Evolutionary conservation across 2,888 invertebrate species (phyloP).

Genomic region (Micoletzkya japonica): DNA sequence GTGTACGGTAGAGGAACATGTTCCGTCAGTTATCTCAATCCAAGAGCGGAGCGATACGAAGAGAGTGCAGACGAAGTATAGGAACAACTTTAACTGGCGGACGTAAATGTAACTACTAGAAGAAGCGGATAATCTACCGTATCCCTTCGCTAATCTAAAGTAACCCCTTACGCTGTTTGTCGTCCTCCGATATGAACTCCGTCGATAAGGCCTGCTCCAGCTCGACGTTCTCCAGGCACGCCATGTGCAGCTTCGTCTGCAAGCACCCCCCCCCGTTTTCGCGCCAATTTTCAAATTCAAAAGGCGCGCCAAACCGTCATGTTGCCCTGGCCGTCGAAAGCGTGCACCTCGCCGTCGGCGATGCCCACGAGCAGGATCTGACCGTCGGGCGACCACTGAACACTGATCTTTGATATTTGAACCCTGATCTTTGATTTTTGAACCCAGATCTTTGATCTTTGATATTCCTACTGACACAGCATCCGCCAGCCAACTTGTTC

Average conservation of each 20-base stretch:
- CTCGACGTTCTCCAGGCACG: constrained; percentile 67
- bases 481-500: constrained; percentile 66
- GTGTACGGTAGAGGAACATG: too few species aligned
- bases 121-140: too few species aligned
- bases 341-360: constrained; percentile 85
- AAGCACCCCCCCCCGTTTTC: constrained; percentile 53
- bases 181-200: constrained; percentile 67
- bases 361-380: constrained; percentile 85
- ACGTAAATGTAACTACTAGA: too few species aligned
- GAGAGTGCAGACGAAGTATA: too few species aligned
- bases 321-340: constrained; percentile 88
- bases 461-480: neutral
- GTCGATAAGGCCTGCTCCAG: constrained; percentile 64
- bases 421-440: too few species aligned
- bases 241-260: constrained; percentile 77
- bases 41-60: too few species aligned
- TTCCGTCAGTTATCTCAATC: too few species aligned
- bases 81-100: too few species aligned
- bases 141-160: neutral
- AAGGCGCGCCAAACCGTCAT: constrained; percentile 65
- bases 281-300: neutral
- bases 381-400: constrained; percentile 89
- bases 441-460: too few species aligned
- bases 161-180: neutral
- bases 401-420: too few species aligned